Evolutionary conservation across 2,797 vertebrate genomes (phyloP).

Genomic region (Lepus oiostolus): DNA sequence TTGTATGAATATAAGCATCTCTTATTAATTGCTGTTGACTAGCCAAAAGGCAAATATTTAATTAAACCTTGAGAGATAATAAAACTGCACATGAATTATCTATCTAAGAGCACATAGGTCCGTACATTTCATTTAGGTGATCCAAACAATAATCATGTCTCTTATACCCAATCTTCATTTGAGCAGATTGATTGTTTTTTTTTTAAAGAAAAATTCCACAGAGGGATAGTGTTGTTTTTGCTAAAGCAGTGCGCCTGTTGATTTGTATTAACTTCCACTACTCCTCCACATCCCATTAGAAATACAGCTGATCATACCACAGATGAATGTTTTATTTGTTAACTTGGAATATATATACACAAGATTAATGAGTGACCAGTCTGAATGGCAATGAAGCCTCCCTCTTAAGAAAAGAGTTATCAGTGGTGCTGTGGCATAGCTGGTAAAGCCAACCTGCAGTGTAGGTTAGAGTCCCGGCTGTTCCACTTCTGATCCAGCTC

Average conservation of each 20-base stretch:
- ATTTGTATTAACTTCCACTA: conserved; percentile 84
- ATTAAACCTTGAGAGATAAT: conserved; percentile 91
- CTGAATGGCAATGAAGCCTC: conserved; percentile 57
- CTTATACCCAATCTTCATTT: conserved; percentile 84
- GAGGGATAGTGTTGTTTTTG: conserved; percentile 74
- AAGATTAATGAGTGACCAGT: conserved; percentile 60
- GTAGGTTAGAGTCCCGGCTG: too few relatives aligned
- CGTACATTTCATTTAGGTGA: conserved; percentile 89
- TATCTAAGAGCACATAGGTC: conserved; percentile 88
- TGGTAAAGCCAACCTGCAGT: too few relatives aligned
- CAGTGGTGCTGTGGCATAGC: too few relatives aligned
- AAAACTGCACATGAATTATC: conserved; percentile 90
- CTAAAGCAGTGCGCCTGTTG: conserved; percentile 55
- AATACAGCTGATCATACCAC: conserved; percentile 75
- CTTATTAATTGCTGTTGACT: conserved; percentile 90
- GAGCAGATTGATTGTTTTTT: conserved; percentile 78
- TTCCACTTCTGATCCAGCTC: too few relatives aligned
- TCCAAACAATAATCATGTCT: conserved; percentile 86
- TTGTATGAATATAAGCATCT: conserved; percentile 83
- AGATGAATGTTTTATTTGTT: conserved; percentile 76
- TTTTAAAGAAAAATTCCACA: conserved; percentile 65
- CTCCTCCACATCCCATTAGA: conserved; percentile 79
- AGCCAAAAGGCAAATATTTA: conserved; percentile 91
- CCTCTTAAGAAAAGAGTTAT: too few relatives aligned
- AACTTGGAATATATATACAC: conserved; percentile 41